Percentiles rank a stretch among this genome's conserved stretches.
Evolutionary conservation across 2,888 invertebrate species (phyloP).

Genomic region (Sminthurides aquaticus): DNA sequence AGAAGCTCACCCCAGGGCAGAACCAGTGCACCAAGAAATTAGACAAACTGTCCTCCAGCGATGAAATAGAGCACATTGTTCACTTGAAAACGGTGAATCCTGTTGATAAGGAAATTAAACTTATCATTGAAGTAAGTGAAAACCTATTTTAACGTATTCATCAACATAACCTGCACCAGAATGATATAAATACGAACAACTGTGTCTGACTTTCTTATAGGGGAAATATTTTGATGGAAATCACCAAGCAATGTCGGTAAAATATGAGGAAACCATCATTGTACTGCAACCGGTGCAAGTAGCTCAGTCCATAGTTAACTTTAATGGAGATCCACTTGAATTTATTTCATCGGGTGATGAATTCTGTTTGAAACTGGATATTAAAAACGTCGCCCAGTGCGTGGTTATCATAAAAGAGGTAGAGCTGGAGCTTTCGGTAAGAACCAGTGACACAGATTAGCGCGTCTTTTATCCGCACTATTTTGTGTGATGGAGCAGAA

Average conservation of each 20-base stretch:
- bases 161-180: too few species aligned
- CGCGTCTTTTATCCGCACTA: too few species aligned
- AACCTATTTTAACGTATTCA: too few species aligned
- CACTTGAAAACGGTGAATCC: constrained; percentile 26
- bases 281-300: constrained; percentile 31
- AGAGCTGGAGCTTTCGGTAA: neutral
- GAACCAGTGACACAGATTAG: too few species aligned
- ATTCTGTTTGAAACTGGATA: constrained; percentile 22
- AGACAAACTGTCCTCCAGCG: constrained; percentile 23
- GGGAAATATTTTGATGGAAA: constrained; percentile 32
- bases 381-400: constrained; percentile 24
- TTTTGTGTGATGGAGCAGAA: too few species aligned
- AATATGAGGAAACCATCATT: constrained; percentile 30
- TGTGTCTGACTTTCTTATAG: too few species aligned
- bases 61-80: constrained; percentile 18
- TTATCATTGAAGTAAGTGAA: constrained; percentile 27
- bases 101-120: constrained; percentile 26
- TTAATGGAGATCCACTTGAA: constrained; percentile 22
- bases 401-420: neutral
- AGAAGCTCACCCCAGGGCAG: constrained; percentile 19
- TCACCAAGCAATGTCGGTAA: constrained; percentile 27
- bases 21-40: constrained; percentile 24
- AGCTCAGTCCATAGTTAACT: constrained; percentile 21
- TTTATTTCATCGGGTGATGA: constrained; percentile 26
- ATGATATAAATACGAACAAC: too few species aligned